Conservation (phyloP, 2,113 vertebrate genomes). For the Rallus limicola region DNA sequence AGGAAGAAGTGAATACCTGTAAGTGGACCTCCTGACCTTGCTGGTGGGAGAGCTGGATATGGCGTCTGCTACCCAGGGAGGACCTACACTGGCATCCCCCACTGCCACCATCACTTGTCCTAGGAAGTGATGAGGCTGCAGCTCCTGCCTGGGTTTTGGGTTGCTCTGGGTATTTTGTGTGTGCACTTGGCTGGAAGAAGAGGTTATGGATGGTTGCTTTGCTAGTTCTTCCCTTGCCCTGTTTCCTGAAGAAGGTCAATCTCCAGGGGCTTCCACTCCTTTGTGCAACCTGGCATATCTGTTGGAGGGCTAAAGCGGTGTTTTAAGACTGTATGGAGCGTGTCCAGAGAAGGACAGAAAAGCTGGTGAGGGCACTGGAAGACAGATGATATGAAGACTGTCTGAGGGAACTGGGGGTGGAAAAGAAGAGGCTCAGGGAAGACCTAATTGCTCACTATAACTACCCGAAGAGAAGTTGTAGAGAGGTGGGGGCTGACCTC, state of each 20-base stretch:
- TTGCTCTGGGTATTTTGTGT: background rate
- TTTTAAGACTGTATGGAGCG: background rate
- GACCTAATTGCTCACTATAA: no score
- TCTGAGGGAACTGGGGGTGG: no score
- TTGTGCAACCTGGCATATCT: background rate
- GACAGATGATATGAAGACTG: no score
- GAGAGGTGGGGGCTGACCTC: no score
- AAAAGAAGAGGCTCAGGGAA: no score
- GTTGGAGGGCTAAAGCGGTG: background rate
- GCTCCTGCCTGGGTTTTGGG: background rate
- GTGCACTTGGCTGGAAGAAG: background rate
- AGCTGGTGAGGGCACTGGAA: no score
- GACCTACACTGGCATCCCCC: background rate
- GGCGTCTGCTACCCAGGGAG: background rate
- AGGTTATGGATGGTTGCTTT: background rate
- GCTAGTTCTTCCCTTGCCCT: background rate
- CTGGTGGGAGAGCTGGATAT: background rate
- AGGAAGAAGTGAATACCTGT: background rate
- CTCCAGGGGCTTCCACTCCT: background rate
- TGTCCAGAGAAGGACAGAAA: no score
- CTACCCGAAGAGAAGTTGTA: no score
- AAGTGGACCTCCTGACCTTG: background rate
- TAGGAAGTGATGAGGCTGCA: rapidly evolving
- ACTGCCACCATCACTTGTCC: background rate
- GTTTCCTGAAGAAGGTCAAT: background rate